phyloP scores from a whole-genome alignment of 2,888 invertebrate genomes.

The Hirudinaria manillensis region DNA sequence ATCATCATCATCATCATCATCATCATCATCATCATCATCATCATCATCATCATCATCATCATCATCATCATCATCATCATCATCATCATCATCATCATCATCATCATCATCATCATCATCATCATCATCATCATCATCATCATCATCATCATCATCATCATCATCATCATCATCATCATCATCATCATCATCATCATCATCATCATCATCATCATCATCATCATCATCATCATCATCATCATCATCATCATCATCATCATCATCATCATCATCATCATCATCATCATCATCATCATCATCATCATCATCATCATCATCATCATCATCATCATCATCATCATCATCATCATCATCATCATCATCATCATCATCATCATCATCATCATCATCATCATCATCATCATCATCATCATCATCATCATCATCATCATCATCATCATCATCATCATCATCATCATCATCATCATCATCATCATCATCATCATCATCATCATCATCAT shows the following conservation, averaged over 20 bases:
- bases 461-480: constrained; percentile 24
- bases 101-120: constrained; percentile 13
- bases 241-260: constrained; percentile 15
- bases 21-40: constrained; percentile 17
- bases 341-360: constrained; percentile 15
- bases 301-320: constrained; percentile 17
- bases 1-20: constrained; percentile 18
- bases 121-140: constrained; percentile 1
- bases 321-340: constrained; percentile 20
- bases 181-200: constrained; percentile 22
- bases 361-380: constrained; percentile 15
- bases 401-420: constrained; percentile 15
- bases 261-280: constrained; percentile 17
- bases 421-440: constrained; percentile 17
- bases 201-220: constrained; percentile 12
- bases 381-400: constrained; percentile 17
- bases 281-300: constrained; percentile 15
- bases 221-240: constrained; percentile 20
- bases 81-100: constrained; percentile 8
- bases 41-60: constrained; percentile 15
- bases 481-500: constrained; percentile 30
- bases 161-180: constrained; percentile 13
- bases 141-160: constrained; percentile 6
- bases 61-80: constrained; percentile 17
- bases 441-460: constrained; percentile 20